Evolutionary conservation across 2,888 invertebrate species (phyloP).

Genomic region (Sturmia bella): DNA sequence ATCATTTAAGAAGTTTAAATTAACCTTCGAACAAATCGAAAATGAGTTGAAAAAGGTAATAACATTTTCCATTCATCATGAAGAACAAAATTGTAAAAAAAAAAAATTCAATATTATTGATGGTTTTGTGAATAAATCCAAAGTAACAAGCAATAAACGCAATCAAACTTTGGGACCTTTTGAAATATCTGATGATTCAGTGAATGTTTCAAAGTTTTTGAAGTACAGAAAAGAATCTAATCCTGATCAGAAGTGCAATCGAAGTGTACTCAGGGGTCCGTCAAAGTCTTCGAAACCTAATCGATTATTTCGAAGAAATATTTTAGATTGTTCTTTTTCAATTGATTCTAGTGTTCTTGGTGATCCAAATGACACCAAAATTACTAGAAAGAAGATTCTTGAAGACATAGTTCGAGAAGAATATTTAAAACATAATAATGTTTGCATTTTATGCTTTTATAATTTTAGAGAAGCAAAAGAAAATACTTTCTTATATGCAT

Average conservation of each 20-base stretch:
- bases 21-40: too few relatives aligned
- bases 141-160: neutral
- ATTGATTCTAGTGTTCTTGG: too few relatives aligned
- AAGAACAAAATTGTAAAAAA: too few relatives aligned
- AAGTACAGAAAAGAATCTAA: conserved; percentile 8
- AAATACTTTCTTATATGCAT: too few relatives aligned
- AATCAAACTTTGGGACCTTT: conserved; percentile 7
- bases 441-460: too few relatives aligned
- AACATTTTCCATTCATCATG: too few relatives aligned
- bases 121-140: too few relatives aligned
- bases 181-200: conserved; percentile 17
- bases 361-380: neutral
- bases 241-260: neutral
- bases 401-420: neutral
- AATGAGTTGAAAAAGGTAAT: too few relatives aligned
- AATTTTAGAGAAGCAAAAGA: neutral
- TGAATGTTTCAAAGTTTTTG: conserved; percentile 5
- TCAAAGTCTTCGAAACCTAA: neutral
- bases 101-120: too few relatives aligned
- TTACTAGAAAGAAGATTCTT: neutral
- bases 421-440: neutral
- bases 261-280: neutral
- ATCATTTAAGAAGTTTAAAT: too few relatives aligned
- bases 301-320: too few relatives aligned
- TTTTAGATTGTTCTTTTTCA: too few relatives aligned